Percentiles rank a stretch among this genome's conserved stretches.
phyloP scores from a whole-genome alignment of 2,113 vertebrate species.

The Phocoena phocoena region DNA sequence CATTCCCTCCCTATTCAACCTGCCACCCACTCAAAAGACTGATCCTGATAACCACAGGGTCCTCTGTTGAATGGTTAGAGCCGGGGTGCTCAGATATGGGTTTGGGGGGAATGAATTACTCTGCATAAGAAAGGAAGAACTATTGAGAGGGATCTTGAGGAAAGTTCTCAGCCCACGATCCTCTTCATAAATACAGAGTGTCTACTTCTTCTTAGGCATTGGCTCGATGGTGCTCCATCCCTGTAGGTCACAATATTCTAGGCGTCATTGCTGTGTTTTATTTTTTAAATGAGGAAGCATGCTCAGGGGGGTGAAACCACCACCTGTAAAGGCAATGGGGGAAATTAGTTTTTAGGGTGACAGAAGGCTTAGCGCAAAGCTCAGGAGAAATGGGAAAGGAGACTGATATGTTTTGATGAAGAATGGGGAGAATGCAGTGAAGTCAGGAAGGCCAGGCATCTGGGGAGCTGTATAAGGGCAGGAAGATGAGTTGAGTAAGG shows the following conservation, averaged over 20 bases:
- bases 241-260: background rate
- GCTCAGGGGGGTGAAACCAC: background rate
- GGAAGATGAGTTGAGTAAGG: background rate
- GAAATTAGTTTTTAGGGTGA: background rate
- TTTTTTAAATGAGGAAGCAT: background rate
- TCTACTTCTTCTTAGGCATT: background rate
- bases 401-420: background rate
- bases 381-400: background rate
- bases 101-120: background rate
- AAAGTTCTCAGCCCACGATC: background rate
- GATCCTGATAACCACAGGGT: background rate
- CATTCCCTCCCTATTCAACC: background rate
- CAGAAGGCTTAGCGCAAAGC: background rate
- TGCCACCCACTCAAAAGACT: background rate
- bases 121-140: background rate
- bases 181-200: background rate
- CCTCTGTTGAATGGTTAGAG: background rate
- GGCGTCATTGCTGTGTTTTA: background rate
- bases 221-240: background rate
- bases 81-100: background rate
- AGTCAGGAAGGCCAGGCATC: background rate
- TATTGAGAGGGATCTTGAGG: background rate
- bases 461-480: background rate
- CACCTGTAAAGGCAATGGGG: background rate
- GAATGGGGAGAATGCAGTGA: background rate